Evolutionary conservation across 2,113 vertebrate genomes (phyloP).

Genomic region (Acrocephalus kingi): DNA sequence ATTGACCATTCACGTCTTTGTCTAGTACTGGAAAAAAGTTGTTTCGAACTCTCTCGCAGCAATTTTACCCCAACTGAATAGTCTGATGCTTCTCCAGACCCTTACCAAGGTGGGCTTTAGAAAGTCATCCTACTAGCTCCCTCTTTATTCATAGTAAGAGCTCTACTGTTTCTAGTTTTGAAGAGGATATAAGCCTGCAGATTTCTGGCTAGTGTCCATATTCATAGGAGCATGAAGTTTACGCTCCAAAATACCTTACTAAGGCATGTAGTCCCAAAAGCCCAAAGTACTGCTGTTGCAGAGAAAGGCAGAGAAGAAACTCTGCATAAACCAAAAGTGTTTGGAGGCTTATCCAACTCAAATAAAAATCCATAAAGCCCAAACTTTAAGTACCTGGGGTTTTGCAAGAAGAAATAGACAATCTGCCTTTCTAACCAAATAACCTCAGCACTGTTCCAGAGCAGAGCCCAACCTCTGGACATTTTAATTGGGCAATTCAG

Average conservation of each 20-base stretch:
- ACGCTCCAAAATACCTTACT: constrained; percentile 19
- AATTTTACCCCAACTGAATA: neutral
- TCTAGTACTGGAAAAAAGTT: neutral
- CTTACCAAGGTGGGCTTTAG: neutral
- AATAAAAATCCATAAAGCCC: neutral
- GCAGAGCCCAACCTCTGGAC: neutral
- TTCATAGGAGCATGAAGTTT: neutral
- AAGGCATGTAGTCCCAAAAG: constrained; percentile 16
- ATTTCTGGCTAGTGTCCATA: neutral
- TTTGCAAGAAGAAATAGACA: neutral
- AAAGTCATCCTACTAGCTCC: neutral
- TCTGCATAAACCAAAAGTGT: neutral
- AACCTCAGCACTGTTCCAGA: neutral
- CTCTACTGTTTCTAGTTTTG: neutral
- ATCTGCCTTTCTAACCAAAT: neutral
- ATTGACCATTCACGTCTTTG: neutral
- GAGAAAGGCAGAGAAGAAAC: neutral
- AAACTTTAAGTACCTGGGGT: neutral
- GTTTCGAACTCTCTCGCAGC: neutral
- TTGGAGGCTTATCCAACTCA: neutral
- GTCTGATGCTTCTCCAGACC: neutral
- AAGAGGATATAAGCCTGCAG: neutral
- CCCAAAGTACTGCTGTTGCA: neutral
- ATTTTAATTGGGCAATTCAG: neutral
- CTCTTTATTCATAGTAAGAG: neutral